Percentiles rank a stretch among this genome's conserved stretches.
Conservation (phyloP, 2,113 vertebrate genomes). For the Sphaerodactylus townsendi region DNA sequence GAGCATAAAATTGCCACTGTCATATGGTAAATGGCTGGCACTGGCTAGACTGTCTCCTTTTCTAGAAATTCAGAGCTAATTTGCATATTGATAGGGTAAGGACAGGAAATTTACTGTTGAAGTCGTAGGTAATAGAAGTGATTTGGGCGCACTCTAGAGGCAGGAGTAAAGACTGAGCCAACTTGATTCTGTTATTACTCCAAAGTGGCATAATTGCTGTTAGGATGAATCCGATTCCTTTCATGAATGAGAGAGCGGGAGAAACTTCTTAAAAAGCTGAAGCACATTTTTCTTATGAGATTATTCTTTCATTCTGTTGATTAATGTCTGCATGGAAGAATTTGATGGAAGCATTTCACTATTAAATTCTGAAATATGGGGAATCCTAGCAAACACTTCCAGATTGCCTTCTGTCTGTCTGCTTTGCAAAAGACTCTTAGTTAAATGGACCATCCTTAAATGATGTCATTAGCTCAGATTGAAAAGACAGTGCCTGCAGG, state of each 20-base stretch:
- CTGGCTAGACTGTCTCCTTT: neutral
- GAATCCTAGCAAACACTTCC: constrained; percentile 79
- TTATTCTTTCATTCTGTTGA: constrained; percentile 78
- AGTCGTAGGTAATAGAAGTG: constrained; percentile 54
- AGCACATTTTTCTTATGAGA: constrained; percentile 74
- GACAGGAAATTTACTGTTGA: constrained; percentile 57
- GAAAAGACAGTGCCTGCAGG: constrained; percentile 82
- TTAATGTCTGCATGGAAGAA: constrained; percentile 79
- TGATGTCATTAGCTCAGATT: constrained; percentile 85
- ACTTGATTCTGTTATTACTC: constrained; percentile 58
- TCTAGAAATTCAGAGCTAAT: constrained; percentile 49
- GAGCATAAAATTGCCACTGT: neutral
- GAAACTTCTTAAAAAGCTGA: constrained; percentile 74
- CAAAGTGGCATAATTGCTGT: constrained; percentile 68
- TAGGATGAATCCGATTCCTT: constrained; percentile 73
- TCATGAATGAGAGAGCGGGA: constrained; percentile 68
- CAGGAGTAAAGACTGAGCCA: constrained; percentile 67
- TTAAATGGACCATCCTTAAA: constrained; percentile 86
- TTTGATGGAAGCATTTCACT: constrained; percentile 79
- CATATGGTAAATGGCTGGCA: neutral
- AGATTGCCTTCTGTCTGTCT: constrained; percentile 84
- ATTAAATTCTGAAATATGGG: constrained; percentile 82
- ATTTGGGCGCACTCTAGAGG: constrained; percentile 66
- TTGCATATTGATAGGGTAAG: constrained; percentile 41
- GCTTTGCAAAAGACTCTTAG: constrained; percentile 81